Base-by-base conservation (phyloP, 2,888 invertebrate genomes). In the Argyresthia goedartella region DNA sequence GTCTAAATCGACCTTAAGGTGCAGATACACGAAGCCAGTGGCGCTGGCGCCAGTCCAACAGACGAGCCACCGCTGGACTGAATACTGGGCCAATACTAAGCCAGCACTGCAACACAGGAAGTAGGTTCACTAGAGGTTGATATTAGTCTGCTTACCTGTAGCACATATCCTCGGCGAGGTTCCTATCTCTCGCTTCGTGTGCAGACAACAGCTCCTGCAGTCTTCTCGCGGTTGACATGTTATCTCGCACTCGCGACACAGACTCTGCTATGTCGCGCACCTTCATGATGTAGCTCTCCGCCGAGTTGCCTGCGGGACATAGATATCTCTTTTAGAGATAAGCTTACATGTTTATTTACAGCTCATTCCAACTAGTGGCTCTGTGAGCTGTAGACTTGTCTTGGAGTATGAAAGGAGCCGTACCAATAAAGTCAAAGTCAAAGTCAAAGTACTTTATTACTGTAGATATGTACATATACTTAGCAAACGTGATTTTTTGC, bases 131-230 rank as follows among this genome's bases (percentile, higher is more conserved):
- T 42, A 42, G 11, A 10, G 9, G n/a, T n/a, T n/a, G n/a, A n/a
- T n/a, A n/a, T n/a, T n/a, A n/a, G n/a, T n/a, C n/a, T n/a, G n/a
- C 58, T 56, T 44, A 76, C 81, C 76, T 71, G 45, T 65, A 57
- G 66, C 91, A 94, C 76, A 94, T 94, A 47, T 91, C 90, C 69
- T 95, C 95, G 1, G 93, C 93, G 1, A 93, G 71, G 68, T 95
- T 94, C 57, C 96, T 87, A 71, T 96, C 96, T 34, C 95, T 75
- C 0, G 95, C 92, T 73, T 96, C 96, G 61, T 79, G 76, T 0
- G 85, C 85, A 0, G 82, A 77, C 34, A 75, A 71, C 48, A 90
- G 64, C 65, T 93, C 93, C 71, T 94, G 93, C 49, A 91, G 65
- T 49, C 91, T 87, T 11, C 91, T 75, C 0, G 91, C 90, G 51